A percentile compares a stretch with the other conserved stretches of the same genome.
Evolutionary conservation across 1,140 invertebrate species (phyloP).

Genomic region (Polypedilum pembai): DNA sequence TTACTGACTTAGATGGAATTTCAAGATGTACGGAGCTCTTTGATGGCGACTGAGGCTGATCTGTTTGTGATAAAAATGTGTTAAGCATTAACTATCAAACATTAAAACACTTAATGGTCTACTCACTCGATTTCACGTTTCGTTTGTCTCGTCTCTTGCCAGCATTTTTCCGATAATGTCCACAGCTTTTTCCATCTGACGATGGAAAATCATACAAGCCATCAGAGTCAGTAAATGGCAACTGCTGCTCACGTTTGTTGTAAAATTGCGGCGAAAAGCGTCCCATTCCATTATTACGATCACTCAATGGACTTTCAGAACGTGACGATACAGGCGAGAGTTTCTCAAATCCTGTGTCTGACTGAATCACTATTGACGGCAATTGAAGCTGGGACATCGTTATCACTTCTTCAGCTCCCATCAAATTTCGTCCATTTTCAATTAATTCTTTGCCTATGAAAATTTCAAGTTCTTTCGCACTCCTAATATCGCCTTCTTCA

Average conservation of each 20-base stretch:
- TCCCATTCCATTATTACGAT: constrained; percentile 50
- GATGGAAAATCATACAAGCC: constrained; percentile 68
- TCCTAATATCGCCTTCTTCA: constrained; percentile 53
- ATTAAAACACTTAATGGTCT: constrained; percentile 30
- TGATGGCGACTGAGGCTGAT: constrained; percentile 36
- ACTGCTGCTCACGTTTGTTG: constrained; percentile 50
- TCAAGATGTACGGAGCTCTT: constrained; percentile 41
- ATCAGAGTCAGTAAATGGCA: constrained; percentile 66
- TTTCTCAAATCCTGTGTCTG: constrained; percentile 47
- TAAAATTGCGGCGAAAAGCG: constrained; percentile 63
- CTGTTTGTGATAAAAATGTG: not conserved
- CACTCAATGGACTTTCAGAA: constrained; percentile 67
- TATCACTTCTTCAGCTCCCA: constrained; percentile 34
- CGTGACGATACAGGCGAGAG: constrained; percentile 64
- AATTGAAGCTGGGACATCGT: constrained; percentile 49
- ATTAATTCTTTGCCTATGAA: constrained; percentile 48
- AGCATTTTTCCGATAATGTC: constrained; percentile 46
- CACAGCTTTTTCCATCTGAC: constrained; percentile 52
- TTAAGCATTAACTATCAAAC: not conserved
- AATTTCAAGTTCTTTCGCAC: constrained; percentile 57
- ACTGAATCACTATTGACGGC: constrained; percentile 55
- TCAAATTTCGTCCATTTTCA: constrained; percentile 37
- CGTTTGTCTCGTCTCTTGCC: constrained; percentile 46
- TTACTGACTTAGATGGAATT: constrained; percentile 49
- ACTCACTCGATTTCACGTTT: constrained; percentile 39